A percentile compares a stretch with the other conserved stretches of the same genome.
Conservation (phyloP, 1,140 invertebrate species). For the Laupala kohalensis region DNA sequence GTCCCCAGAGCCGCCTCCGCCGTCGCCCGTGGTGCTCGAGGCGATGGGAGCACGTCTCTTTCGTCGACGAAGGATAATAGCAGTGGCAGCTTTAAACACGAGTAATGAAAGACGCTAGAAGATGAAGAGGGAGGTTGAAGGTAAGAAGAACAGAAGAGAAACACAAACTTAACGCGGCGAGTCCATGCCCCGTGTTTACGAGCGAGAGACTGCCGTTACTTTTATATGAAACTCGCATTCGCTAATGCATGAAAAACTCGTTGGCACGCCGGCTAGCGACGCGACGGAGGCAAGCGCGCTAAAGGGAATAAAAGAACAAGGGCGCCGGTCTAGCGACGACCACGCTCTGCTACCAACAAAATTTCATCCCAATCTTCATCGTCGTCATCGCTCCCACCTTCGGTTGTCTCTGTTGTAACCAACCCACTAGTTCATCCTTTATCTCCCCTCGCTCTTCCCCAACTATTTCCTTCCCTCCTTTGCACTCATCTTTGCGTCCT, state of each 20-base stretch:
- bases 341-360: background rate
- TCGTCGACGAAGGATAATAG: background rate
- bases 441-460: no score
- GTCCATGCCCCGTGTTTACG: background rate
- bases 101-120: background rate
- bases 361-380: background rate
- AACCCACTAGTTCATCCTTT: no score
- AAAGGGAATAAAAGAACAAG: background rate
- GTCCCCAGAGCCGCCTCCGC: no score
- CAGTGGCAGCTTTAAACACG: background rate
- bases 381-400: no score
- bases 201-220: background rate
- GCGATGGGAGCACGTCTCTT: background rate
- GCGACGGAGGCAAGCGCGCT: background rate
- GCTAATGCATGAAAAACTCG: background rate
- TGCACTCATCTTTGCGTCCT: no score
- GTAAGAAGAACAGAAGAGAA: background rate
- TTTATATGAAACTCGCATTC: background rate
- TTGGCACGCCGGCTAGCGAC: background rate
- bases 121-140: no score
- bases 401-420: no score
- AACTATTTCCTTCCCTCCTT: no score
- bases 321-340: background rate
- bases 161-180: background rate
- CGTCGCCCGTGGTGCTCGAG: background rate